Evolutionary conservation across 2,113 vertebrate species (phyloP).

Genomic region (Phoenicopterus ruber): DNA sequence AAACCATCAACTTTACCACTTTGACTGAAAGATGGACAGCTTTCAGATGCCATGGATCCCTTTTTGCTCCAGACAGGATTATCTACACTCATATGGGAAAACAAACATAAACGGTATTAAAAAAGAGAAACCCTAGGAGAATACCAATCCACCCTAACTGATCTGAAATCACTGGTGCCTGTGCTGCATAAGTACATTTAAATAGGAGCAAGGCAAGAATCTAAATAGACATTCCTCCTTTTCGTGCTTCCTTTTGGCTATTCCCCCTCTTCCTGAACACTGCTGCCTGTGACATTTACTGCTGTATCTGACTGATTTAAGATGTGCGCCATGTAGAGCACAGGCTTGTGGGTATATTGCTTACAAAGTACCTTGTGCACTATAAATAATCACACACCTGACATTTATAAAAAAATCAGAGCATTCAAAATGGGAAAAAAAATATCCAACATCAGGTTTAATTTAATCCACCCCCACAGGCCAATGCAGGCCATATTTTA

Average conservation of each 20-base stretch:
- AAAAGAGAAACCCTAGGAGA: not conserved
- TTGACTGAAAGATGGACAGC: not conserved
- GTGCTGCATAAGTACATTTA: not conserved
- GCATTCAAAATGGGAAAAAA: not conserved
- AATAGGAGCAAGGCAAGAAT: not conserved
- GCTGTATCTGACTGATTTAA: not conserved
- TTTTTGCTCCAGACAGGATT: not conserved
- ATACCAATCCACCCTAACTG: not conserved
- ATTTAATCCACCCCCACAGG: not conserved
- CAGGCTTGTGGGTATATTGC: not conserved
- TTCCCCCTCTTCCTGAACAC: not conserved
- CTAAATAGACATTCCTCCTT: not conserved
- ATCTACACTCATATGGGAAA: not conserved
- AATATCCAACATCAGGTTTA: not conserved
- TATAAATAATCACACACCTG: not conserved
- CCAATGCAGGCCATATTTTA: not conserved
- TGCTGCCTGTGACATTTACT: not conserved
- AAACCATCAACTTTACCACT: not conserved
- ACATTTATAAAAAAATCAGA: not conserved
- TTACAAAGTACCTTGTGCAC: not conserved
- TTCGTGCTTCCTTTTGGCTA: not conserved
- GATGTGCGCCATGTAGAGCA: accelerated
- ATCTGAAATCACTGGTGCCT: not conserved
- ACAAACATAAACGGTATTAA: not conserved
- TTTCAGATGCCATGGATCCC: not conserved